A percentile compares a stretch with the other conserved stretches of the same genome.
Evolutionary conservation across 1,140 invertebrate species (phyloP).

Genomic region (Drosophila dunni): DNA sequence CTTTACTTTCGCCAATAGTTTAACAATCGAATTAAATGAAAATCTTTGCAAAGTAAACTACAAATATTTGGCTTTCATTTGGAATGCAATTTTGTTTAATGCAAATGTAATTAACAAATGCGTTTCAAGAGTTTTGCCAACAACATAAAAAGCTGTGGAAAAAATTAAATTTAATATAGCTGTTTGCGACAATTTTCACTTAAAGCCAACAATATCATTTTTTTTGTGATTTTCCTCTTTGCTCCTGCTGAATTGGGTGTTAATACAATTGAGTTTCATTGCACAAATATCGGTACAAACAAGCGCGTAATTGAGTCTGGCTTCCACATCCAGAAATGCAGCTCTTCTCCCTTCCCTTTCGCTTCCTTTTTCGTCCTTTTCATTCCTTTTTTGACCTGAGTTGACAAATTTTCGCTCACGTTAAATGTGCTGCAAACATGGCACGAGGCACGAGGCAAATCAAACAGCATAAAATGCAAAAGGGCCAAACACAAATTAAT

Average conservation of each 20-base stretch:
- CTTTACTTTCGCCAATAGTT: conserved; percentile 18
- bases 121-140: conserved; percentile 13
- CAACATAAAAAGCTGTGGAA: conserved; percentile 1
- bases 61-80: conserved; percentile 66
- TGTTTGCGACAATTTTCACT: conserved; percentile 39
- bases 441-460: conserved; percentile 18
- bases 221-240: not conserved
- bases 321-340: not conserved
- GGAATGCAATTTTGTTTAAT: conserved; percentile 28
- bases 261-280: conserved; percentile 68
- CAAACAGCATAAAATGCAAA: conserved; percentile 64
- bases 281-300: conserved; percentile 68
- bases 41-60: conserved; percentile 30
- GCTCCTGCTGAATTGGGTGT: conserved; percentile 19
- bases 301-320: conserved; percentile 72
- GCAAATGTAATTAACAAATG: conserved; percentile 45
- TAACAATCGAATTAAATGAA: conserved; percentile 55
- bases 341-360: not conserved
- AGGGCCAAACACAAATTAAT: conserved; percentile 66
- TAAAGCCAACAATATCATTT: conserved; percentile 13
- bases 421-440: conserved; percentile 10
- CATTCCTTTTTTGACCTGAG: too few relatives aligned
- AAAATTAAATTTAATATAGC: conserved; percentile 32
- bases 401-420: not conserved
- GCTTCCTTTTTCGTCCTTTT: not conserved